Base-by-base conservation (phyloP, 2,888 invertebrate genomes). In the Leptura quadrifasciata region DNA sequence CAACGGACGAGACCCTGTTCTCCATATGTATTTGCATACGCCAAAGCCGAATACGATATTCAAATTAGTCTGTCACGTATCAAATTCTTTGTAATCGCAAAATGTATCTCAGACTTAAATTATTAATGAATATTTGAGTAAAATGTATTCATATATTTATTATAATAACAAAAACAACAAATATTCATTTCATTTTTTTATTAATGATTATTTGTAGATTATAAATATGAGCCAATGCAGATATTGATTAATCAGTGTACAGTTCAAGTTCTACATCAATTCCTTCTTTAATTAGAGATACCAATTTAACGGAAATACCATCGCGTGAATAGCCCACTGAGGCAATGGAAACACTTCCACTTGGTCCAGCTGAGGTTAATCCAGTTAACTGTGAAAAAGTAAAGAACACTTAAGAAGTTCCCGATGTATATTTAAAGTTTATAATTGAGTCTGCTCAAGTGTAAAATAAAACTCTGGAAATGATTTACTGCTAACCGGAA, bases 321-420 rank as follows among this genome's bases (percentile, higher is more conserved):
- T 20, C 18, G 1, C 18, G 20, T 31, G 64, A 24, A 12, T 27
- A 0, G 5, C 52, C 65, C 20, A 65, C n/a, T 15, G 65, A 52
- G 20, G 65, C 65, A n/a, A 52, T 52, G 12, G 65, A 65, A 20
- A 65, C 24, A 39, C 15, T 20, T 6, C 65, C 65, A 24, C 54
- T 52, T 8, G 35, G 24, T 54, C 20, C 65, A 52, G 21, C 20
- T 2, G 35, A 31, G 21, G 64, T 15, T 17, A 64, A 2, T 47
- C 39, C 64, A 39, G 47, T 52, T 52, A 65, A 15, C 65, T 65
- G n/a, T 27, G 52, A 52, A 52, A 65, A 65, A 65, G 20, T n/a
- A 24, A 31, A 61, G 58, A 31, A 18, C 31, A 27, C 27, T 61
- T 61, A 61, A 31, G 17, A 61, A 61, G 61, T 61, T 61, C 8